Conservation (phyloP, 2,888 invertebrate genomes). For the Villa cingulata region DNA sequence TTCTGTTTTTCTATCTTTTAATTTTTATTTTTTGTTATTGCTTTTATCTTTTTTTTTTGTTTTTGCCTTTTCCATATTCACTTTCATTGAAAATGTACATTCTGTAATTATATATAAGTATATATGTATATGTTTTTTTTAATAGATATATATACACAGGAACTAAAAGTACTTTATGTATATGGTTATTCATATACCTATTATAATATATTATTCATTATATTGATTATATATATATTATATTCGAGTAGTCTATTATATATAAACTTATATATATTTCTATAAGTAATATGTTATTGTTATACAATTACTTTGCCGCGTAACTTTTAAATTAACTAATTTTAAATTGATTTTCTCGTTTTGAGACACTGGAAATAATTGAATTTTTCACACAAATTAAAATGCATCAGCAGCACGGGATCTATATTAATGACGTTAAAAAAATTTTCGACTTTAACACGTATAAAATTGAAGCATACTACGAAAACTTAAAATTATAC, state of each 20-base stretch:
- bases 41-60: background rate
- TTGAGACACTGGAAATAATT: background rate
- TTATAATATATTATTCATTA: no score
- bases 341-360: background rate
- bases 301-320: slow-evolving; percentile 9
- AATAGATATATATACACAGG: slow-evolving; percentile 13
- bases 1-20: background rate
- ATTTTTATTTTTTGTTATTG: background rate
- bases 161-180: slow-evolving; percentile 11
- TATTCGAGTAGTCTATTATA: no score
- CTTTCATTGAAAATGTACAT: background rate
- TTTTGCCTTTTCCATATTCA: background rate
- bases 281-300: no score
- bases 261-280: no score
- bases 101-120: slow-evolving; percentile 3
- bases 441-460: background rate
- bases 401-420: slow-evolving; percentile 4
- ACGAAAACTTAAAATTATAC: background rate
- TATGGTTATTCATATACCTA: background rate
- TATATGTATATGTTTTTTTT: slow-evolving; percentile 6
- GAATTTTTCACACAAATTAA: background rate
- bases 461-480: background rate
- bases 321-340: background rate
- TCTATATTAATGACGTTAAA: background rate
- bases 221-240: no score